Evolutionary conservation across 2,113 vertebrate species (phyloP).

Genomic region (Lagopus leucura): DNA sequence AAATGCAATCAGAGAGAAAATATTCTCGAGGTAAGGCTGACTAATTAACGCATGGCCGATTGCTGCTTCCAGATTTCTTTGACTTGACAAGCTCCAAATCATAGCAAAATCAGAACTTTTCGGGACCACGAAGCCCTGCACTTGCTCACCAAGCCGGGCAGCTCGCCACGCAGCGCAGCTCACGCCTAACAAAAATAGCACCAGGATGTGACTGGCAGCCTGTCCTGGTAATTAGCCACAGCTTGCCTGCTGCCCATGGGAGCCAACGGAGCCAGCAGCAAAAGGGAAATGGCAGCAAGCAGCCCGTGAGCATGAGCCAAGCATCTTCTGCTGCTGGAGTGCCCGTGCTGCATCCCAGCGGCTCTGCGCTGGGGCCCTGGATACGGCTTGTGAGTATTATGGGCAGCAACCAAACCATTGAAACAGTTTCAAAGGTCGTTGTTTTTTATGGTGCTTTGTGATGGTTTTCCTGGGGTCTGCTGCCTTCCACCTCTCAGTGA

Average conservation of each 20-base stretch:
- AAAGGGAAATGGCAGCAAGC: neutral
- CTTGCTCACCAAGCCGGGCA: neutral
- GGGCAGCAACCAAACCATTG: neutral
- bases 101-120: slow-evolving; percentile 38
- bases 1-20: neutral
- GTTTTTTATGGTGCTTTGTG: neutral
- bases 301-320: neutral
- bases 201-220: rapidly evolving
- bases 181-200: neutral
- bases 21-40: neutral
- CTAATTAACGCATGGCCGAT: neutral
- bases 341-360: rapidly evolving
- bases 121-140: neutral
- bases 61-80: neutral
- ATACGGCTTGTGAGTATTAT: neutral
- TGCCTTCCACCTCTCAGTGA: neutral
- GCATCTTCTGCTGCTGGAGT: neutral
- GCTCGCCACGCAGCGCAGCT: rapidly evolving
- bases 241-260: neutral
- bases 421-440: neutral
- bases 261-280: neutral
- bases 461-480: neutral
- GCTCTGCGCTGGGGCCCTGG: neutral
- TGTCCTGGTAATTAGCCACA: neutral
- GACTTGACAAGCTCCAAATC: slow-evolving; percentile 1